Conservation (phyloP, 2,888 invertebrate species). For the Beris morrisii region DNA sequence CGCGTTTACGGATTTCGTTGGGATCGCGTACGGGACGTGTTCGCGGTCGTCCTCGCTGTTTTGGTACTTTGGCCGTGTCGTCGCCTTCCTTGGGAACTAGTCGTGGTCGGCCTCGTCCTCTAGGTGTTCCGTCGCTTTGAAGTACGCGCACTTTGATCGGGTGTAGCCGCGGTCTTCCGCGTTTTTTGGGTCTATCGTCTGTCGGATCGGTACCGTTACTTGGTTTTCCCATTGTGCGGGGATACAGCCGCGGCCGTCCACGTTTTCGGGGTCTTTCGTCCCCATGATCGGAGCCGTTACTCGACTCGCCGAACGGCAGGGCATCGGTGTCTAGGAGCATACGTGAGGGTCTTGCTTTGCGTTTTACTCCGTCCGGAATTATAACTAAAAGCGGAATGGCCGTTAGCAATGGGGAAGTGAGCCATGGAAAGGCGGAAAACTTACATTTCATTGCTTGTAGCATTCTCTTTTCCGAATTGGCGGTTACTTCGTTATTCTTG, state of each 20-base stretch:
- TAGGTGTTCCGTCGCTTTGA: conserved; percentile 12
- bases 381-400: neutral
- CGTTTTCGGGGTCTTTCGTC: neutral
- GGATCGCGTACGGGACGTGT: conserved; percentile 14
- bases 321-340: conserved; percentile 18
- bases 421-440: neutral
- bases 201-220: neutral
- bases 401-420: too few species aligned
- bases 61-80: neutral
- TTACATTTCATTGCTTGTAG: conserved; percentile 8
- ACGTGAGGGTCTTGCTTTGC: conserved; percentile 12
- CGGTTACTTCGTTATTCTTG: neutral
- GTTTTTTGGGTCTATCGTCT: neutral
- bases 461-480: neutral
- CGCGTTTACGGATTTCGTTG: neutral
- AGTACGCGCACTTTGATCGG: conserved; percentile 5
- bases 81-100: neutral
- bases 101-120: conserved; percentile 15
- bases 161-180: conserved; percentile 6
- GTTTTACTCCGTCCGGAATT: conserved; percentile 20
- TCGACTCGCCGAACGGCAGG: neutral
- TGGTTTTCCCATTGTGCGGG: neutral
- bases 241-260: neutral
- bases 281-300: neutral
- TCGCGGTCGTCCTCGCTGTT: conserved; percentile 13